Conservation (phyloP, 1,140 invertebrate genomes). For the Philotrypesis tridentata region DNA sequence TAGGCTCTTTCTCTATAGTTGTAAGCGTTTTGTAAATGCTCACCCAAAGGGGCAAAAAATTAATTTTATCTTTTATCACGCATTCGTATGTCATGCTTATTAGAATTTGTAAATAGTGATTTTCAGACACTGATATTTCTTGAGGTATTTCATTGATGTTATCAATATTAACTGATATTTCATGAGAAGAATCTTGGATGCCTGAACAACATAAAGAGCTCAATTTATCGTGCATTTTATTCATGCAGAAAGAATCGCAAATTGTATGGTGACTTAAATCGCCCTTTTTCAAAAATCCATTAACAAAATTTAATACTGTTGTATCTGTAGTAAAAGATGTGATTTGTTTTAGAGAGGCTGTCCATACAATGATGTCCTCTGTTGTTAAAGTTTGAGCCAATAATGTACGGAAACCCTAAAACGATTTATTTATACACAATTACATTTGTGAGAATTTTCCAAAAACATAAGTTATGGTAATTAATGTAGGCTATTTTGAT, state of each 20-base stretch:
- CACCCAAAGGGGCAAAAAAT: constrained; percentile 84
- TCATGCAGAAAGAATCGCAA: constrained; percentile 58
- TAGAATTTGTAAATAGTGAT: constrained; percentile 80
- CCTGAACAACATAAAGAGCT: constrained; percentile 45
- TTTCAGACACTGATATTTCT: constrained; percentile 75
- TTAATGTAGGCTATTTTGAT: background rate
- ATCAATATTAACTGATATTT: constrained; percentile 7
- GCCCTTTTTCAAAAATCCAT: constrained; percentile 71
- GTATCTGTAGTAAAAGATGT: constrained; percentile 81
- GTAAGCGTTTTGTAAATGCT: constrained; percentile 79
- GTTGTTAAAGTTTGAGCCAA: constrained; percentile 88
- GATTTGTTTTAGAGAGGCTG: constrained; percentile 76
- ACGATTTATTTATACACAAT: background rate
- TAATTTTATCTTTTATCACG: constrained; percentile 88
- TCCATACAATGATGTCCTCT: constrained; percentile 83
- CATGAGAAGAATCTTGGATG: constrained; percentile 5
- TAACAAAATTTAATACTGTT: constrained; percentile 78
- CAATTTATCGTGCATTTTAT: constrained; percentile 35
- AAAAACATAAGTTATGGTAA: too few relatives aligned
- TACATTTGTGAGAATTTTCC: background rate
- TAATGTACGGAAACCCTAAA: constrained; percentile 84
- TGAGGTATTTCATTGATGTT: constrained; percentile 47
- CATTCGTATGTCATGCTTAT: constrained; percentile 89
- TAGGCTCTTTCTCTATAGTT: constrained; percentile 65
- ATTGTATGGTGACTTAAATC: constrained; percentile 41